Evolutionary conservation across 2,797 vertebrate genomes (phyloP).

Genomic region (Eremophila alpestris): DNA sequence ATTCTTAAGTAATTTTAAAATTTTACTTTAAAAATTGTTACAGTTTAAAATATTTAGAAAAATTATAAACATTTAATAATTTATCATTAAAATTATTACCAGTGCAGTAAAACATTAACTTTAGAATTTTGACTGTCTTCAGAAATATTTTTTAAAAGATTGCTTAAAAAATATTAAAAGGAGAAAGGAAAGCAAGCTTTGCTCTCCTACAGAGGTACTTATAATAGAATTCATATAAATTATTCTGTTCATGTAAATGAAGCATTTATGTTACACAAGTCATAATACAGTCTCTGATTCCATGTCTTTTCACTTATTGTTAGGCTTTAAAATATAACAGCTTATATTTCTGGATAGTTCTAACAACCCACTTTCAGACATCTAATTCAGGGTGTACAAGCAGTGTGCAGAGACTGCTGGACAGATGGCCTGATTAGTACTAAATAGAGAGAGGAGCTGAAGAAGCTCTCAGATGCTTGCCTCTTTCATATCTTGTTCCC

Average conservation of each 20-base stretch:
- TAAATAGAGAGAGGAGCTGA: not conserved
- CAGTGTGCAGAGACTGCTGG: not conserved
- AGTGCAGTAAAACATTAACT: not conserved
- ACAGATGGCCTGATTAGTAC: not conserved
- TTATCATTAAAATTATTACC: not conserved
- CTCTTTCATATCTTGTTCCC: not conserved
- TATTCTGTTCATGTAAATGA: not conserved
- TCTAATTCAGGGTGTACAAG: not conserved
- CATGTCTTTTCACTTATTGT: not conserved
- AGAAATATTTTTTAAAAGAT: not conserved
- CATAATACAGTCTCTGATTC: not conserved
- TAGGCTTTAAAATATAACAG: not conserved
- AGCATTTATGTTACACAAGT: not conserved
- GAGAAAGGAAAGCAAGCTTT: not conserved
- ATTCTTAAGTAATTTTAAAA: not conserved
- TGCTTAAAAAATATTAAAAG: not conserved
- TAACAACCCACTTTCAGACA: not conserved
- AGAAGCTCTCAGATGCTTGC: not conserved
- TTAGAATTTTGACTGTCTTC: not conserved
- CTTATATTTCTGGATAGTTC: not conserved
- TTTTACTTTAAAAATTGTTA: not conserved
- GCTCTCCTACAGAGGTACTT: not conserved
- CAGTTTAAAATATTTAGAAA: not conserved
- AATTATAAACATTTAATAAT: not conserved
- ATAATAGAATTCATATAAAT: not conserved